Evolutionary conservation across 2,888 invertebrate genomes (phyloP).

Genomic region (Abrostola triplasia): DNA sequence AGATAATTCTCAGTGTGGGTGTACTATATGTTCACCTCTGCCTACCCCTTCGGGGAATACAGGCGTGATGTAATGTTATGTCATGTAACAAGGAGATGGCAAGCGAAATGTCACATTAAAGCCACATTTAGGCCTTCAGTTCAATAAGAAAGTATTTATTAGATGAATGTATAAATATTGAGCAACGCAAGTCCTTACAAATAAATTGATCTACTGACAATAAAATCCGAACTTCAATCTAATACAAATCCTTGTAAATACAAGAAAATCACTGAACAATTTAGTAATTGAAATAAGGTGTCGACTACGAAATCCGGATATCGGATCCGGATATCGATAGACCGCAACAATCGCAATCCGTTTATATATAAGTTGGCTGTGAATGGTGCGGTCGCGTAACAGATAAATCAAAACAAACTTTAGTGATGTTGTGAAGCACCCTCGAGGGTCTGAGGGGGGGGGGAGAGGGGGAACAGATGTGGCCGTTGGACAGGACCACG

Average conservation of each 20-base stretch:
- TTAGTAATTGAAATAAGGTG: neutral
- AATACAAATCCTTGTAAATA: no score
- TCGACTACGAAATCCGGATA: neutral
- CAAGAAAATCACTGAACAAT: no score
- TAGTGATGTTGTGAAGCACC: neutral
- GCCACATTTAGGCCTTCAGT: no score
- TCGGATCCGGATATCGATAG: constrained; percentile 2
- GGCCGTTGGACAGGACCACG: neutral
- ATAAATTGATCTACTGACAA: neutral
- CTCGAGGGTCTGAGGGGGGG: neutral
- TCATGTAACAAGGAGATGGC: no score
- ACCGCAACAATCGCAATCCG: neutral
- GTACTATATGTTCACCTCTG: no score
- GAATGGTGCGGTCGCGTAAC: constrained; percentile 3
- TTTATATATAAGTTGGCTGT: neutral
- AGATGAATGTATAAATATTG: no score
- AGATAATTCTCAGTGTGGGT: no score
- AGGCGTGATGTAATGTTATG: no score
- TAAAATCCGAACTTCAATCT: neutral
- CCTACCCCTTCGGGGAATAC: no score
- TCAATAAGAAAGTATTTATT: no score
- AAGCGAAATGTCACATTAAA: no score
- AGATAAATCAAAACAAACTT: constrained; percentile 2
- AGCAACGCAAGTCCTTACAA: no score
- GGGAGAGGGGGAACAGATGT: neutral